Conservation (phyloP, 2,888 invertebrate genomes). For the Epinotia nisella region DNA sequence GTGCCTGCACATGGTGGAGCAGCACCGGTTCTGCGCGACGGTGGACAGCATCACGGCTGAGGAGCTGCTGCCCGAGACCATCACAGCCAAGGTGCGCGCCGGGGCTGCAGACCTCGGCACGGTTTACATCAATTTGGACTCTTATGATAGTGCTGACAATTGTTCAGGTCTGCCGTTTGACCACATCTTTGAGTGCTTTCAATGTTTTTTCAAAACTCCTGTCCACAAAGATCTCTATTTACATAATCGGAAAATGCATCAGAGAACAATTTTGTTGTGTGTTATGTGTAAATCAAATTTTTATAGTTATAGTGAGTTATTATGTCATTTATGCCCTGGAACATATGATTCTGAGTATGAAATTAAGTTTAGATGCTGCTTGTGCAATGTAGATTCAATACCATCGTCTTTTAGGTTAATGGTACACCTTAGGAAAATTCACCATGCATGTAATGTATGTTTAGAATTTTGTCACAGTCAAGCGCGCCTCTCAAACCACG, state of each 20-base stretch:
- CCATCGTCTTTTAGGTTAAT: slow-evolving; percentile 95
- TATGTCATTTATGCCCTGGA: slow-evolving; percentile 95
- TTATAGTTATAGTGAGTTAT: slow-evolving; percentile 93
- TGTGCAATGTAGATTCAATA: slow-evolving; percentile 90
- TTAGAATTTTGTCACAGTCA: slow-evolving; percentile 92
- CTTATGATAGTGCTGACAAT: slow-evolving; percentile 86
- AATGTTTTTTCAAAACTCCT: slow-evolving; percentile 90
- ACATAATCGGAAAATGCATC: slow-evolving; percentile 94
- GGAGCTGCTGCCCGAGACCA: slow-evolving; percentile 88
- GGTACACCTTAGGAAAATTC: slow-evolving; percentile 93
- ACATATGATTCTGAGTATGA: slow-evolving; percentile 87
- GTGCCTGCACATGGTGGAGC: slow-evolving; percentile 90
- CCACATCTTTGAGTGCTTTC: slow-evolving; percentile 93
- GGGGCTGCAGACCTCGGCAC: slow-evolving; percentile 86
- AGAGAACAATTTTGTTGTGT: slow-evolving; percentile 91
- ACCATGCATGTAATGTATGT: slow-evolving; percentile 94
- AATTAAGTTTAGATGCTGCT: slow-evolving; percentile 91
- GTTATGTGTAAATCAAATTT: slow-evolving; percentile 95
- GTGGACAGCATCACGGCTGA: slow-evolving; percentile 91
- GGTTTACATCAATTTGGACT: slow-evolving; percentile 89
- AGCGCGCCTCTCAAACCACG: slow-evolving; percentile 92
- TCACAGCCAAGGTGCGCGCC: slow-evolving; percentile 87
- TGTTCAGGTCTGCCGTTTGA: slow-evolving; percentile 85
- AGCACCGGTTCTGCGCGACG: slow-evolving; percentile 92
- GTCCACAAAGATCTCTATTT: slow-evolving; percentile 93